phyloP scores from a whole-genome alignment of 2,797 vertebrate genomes.

The Choloepus didactylus region DNA sequence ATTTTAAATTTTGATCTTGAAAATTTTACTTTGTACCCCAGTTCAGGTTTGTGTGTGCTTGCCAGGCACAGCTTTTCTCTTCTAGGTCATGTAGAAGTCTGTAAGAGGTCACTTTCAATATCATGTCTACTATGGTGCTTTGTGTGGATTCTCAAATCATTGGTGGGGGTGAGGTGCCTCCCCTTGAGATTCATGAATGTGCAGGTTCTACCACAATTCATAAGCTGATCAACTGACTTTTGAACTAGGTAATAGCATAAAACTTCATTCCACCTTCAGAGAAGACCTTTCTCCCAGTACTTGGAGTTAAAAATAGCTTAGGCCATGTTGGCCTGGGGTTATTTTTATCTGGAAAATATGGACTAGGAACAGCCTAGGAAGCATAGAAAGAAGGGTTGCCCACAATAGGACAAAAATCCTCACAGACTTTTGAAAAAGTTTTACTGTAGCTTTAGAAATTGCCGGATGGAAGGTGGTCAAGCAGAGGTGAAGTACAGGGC shows the following conservation, averaged over 20 bases:
- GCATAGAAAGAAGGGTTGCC: not conserved
- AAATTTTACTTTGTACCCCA: not conserved
- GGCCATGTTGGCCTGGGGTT: constrained; percentile 4
- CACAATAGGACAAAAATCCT: not conserved
- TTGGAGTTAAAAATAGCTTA: constrained; percentile 66
- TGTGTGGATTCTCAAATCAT: not conserved
- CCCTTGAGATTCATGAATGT: not conserved
- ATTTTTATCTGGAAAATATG: constrained; percentile 78
- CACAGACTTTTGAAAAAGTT: not conserved
- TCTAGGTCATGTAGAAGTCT: not conserved
- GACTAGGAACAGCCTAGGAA: constrained; percentile 42
- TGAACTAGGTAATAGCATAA: not conserved
- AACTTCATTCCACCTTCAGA: constrained; percentile 62
- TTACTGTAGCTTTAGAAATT: not conserved
- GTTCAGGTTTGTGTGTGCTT: not conserved
- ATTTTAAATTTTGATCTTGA: constrained; percentile 15
- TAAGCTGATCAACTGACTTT: not conserved
- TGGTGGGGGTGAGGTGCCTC: not conserved
- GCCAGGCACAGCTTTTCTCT: not conserved
- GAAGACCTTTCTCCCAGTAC: constrained; percentile 55
- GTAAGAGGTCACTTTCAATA: constrained; percentile 18
- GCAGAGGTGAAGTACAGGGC: not conserved
- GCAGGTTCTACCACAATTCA: not conserved
- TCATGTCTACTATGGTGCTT: not conserved
- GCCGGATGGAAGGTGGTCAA: not conserved